Evolutionary conservation across 2,113 vertebrate genomes (phyloP), one percentile per base, ranked within the genome.

Genomic region (Melanostigma gelatinosum): DNA sequence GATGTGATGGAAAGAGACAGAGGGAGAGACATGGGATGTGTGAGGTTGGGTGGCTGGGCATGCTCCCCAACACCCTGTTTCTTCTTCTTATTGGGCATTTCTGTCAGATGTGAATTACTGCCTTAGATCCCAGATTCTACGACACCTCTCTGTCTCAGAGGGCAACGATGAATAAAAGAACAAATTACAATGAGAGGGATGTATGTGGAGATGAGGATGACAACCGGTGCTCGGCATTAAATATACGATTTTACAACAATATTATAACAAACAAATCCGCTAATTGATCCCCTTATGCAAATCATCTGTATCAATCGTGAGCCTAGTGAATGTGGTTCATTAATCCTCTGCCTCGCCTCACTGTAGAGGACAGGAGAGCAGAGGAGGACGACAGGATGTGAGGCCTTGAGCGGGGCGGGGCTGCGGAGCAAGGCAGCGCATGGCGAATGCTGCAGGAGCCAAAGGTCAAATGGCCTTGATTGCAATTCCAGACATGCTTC

Each of bases 401-500:
- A 61, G 70, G 29, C 38, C 7, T 13, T 29, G 66, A 76, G 27
- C 7, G 54, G 70, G 83, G 77, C 20, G 65, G 67, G 42, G 79
- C 54, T 82, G 84, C 71, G 69, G 80, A 83, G 71, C 66, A 32
- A 58, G 67, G 70, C 72, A 44, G 74, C n/a, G 71, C 86, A 66
- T 61, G 61, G 46, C 9, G 16, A 86, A 90, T 77, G 55, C 71
- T 80, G 32, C 75, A 79, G 69, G 77, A 91, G 81, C 81, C 91
- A 92, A 91, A 93, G 92, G 92, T 92, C 91, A 93, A 87, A 83
- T 32, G 18, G 54, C 61, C 57, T 75, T 58, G 48, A 91, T 93
- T 90, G 79, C 61, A 83, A 93, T 91, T 90, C 87, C 77, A 73
- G 57, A 77, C 75, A 82, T 85, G 85, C 60, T 82, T 77, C 52